Evolutionary conservation across 2,888 invertebrate species (phyloP).

Genomic region (Ethmia dodecea): DNA sequence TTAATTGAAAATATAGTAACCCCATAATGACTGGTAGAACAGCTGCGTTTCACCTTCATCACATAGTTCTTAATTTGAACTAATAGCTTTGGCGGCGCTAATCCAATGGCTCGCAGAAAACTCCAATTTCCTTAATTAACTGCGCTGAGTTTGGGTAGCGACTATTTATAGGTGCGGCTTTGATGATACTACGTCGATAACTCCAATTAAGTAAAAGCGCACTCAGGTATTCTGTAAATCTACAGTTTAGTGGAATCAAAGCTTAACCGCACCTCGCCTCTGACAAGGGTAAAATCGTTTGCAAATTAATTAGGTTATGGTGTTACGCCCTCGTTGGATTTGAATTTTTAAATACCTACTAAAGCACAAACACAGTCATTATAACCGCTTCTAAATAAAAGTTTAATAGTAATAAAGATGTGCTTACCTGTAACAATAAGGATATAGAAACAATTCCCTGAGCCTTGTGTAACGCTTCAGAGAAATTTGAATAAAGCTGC

Average conservation of each 20-base stretch:
- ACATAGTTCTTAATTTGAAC: constrained; percentile 73
- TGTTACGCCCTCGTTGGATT: no score
- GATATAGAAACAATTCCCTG: constrained; percentile 97
- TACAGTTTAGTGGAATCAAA: not conserved
- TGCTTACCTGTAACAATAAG: constrained; percentile 93
- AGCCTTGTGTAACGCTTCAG: constrained; percentile 94
- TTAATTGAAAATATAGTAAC: constrained; percentile 30
- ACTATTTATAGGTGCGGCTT: constrained; percentile 63
- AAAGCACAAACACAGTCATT: no score
- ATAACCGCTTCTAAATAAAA: no score
- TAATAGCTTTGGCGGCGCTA: constrained; percentile 71
- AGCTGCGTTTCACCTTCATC: constrained; percentile 34
- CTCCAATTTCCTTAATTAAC: constrained; percentile 77
- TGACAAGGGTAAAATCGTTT: no score
- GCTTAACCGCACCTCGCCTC: no score
- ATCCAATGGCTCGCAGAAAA: constrained; percentile 70
- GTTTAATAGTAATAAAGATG: no score
- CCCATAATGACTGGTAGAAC: constrained; percentile 39
- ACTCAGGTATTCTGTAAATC: constrained; percentile 25
- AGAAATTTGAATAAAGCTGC: constrained; percentile 97
- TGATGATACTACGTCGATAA: constrained; percentile 55
- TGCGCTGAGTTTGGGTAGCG: constrained; percentile 55
- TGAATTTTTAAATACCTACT: no score
- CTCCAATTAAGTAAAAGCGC: constrained; percentile 53
- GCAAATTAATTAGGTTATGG: no score